Conservation (phyloP, 2,113 vertebrate genomes). For the Campylomormyrus numenius region DNA sequence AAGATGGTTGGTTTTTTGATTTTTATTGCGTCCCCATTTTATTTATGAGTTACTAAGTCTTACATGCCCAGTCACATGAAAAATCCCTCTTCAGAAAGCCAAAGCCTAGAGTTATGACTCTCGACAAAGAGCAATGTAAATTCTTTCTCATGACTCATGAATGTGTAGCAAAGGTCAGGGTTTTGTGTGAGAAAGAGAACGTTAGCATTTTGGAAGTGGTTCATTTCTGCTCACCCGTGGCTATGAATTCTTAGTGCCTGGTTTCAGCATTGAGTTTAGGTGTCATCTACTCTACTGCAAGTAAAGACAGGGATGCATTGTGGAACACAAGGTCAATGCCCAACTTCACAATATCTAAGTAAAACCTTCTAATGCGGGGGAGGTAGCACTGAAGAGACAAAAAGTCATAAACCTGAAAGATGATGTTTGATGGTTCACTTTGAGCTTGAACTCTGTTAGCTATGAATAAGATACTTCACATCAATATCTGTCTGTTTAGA, state of each 20-base stretch:
- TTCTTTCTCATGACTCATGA: constrained; percentile 11
- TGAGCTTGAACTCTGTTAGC: neutral
- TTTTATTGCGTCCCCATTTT: neutral
- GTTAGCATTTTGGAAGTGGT: neutral
- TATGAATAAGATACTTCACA: no score
- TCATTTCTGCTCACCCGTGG: neutral
- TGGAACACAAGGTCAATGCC: neutral
- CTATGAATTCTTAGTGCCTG: neutral
- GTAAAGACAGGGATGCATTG: neutral
- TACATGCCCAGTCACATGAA: constrained; percentile 1
- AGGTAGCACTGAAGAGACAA: neutral
- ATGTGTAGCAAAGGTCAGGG: neutral
- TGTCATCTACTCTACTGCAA: neutral
- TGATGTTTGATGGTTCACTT: neutral
- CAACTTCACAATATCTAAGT: neutral
- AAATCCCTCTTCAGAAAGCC: constrained; percentile 1
- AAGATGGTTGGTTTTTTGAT: neutral
- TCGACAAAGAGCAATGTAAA: neutral
- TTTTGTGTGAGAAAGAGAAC: neutral
- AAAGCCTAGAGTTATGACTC: neutral
- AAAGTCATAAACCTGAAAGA: neutral
- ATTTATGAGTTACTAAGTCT: neutral
- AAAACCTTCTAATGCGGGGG: neutral
- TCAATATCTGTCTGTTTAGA: neutral
- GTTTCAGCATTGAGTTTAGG: neutral